phyloP scores from a whole-genome alignment of 92 coral and sea anemone genomes.

The Siderastrea siderea region DNA sequence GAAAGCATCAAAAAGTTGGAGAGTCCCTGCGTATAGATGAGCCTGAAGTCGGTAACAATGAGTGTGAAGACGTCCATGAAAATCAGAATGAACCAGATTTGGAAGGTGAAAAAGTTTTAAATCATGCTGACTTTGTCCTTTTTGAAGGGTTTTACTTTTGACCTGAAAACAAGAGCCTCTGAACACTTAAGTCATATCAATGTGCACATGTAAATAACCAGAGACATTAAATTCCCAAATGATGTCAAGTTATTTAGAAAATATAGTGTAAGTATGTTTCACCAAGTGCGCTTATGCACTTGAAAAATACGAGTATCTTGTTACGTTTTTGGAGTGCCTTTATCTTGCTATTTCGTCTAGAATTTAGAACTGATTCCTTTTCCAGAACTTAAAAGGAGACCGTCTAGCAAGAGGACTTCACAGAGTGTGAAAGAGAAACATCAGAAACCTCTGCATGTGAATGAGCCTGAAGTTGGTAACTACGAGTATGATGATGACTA shows the following conservation, averaged over 20 bases:
- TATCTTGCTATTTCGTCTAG: no score
- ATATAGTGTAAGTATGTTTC: no score
- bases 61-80: neutral
- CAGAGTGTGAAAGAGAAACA: neutral
- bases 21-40: neutral
- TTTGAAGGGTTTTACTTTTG: no score
- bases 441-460: neutral
- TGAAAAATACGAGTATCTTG: no score
- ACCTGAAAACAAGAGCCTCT: no score
- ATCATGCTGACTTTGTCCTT: neutral
- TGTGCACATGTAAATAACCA: no score
- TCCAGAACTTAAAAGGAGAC: neutral
- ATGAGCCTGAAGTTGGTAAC: neutral
- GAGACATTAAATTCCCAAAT: no score
- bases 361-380: neutral
- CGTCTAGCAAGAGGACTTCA: neutral
- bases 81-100: neutral
- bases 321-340: no score
- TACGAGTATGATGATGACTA: neutral
- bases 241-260: no score
- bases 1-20: neutral
- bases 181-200: no score
- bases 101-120: neutral
- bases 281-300: no score
- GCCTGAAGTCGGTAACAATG: neutral